A percentile compares a stretch with the other conserved stretches of the same genome.
Conservation (phyloP, 2,888 invertebrate genomes). For the Brachynemurus nebulosus region DNA sequence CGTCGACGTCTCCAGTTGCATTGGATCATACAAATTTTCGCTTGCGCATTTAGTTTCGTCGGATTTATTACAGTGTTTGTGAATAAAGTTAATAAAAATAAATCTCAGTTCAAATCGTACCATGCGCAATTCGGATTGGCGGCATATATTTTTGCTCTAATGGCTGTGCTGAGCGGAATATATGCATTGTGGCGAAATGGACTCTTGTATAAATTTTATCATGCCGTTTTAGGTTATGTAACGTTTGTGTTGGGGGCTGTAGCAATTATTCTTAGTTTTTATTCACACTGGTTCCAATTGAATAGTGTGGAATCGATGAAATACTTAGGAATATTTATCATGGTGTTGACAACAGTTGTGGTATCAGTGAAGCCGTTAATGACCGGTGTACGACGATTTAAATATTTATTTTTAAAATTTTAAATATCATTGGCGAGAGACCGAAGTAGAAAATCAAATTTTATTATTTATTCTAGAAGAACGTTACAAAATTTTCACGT, state of each 20-base stretch:
- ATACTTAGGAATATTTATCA: constrained; percentile 12
- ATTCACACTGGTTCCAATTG: not conserved
- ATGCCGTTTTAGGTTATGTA: not conserved
- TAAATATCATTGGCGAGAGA: too few relatives aligned
- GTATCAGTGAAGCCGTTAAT: constrained; percentile 5
- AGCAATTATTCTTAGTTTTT: not conserved
- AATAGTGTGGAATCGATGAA: constrained; percentile 1
- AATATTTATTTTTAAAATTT: not conserved
- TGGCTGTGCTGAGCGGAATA: not conserved
- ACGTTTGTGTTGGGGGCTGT: not conserved
- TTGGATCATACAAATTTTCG: not conserved
- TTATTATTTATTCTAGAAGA: too few relatives aligned
- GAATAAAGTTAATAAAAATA: not conserved
- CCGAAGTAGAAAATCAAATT: too few relatives aligned
- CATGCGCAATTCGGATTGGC: not conserved
- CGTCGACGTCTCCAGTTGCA: not conserved
- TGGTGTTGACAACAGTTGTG: constrained; percentile 3
- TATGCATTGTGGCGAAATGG: not conserved
- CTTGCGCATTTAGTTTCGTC: not conserved
- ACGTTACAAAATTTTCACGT: too few relatives aligned
- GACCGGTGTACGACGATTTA: not conserved
- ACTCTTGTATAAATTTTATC: not conserved
- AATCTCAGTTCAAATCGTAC: not conserved
- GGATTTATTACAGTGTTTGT: not conserved
- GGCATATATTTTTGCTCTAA: not conserved